phyloP scores from a whole-genome alignment of 2,888 invertebrate genomes.

The Polyommatus iphigenia region DNA sequence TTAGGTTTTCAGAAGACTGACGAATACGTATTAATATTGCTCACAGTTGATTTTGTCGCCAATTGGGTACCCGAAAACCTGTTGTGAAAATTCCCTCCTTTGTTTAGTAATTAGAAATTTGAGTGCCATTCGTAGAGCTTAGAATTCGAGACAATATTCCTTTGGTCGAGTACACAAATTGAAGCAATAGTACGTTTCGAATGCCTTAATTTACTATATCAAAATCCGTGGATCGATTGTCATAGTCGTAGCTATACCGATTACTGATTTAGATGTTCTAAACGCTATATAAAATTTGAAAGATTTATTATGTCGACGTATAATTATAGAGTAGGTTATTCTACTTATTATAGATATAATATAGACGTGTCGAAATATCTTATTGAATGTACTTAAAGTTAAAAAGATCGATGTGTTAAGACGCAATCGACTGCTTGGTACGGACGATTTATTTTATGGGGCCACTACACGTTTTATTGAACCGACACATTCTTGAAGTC shows the following conservation, averaged over 20 bases:
- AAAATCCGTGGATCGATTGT: constrained; percentile 13
- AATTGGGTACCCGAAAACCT: constrained; percentile 42
- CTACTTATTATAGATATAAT: constrained; percentile 48
- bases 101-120: constrained; percentile 62
- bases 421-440: constrained; percentile 57
- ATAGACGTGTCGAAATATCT: constrained; percentile 48
- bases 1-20: constrained; percentile 76
- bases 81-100: constrained; percentile 79
- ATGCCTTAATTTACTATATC: constrained; percentile 41
- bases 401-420: constrained; percentile 46
- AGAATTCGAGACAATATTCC: constrained; percentile 72
- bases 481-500: constrained; percentile 44
- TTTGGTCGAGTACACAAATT: constrained; percentile 42
- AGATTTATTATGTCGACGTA: constrained; percentile 70
- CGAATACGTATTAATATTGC: constrained; percentile 69
- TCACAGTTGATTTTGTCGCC: constrained; percentile 55
- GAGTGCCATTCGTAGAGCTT: constrained; percentile 76
- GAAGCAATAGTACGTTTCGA: constrained; percentile 37
- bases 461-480: constrained; percentile 56
- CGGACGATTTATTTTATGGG: constrained; percentile 63
- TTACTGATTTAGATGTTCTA: constrained; percentile 38
- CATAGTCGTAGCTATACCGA: constrained; percentile 21
- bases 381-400: constrained; percentile 65
- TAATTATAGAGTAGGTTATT: constrained; percentile 63
- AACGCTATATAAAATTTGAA: constrained; percentile 66